Base-by-base conservation (phyloP, 2,888 invertebrate species). In the Chirona hameri region DNA sequence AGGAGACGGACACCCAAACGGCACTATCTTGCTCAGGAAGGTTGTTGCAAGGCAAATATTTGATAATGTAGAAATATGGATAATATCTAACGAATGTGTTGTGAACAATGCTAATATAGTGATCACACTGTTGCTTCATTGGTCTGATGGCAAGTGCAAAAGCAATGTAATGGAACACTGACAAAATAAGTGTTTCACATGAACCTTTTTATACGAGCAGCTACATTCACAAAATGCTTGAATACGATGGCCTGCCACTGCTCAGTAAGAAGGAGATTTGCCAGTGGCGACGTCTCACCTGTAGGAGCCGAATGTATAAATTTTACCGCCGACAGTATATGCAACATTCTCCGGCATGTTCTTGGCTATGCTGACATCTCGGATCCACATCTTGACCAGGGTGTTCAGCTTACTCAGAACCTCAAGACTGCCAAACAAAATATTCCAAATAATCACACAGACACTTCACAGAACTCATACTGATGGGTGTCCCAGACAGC, bases 221-320 rank as follows among this genome's bases (percentile, higher is more conserved):
- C n/a, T 60, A 3, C 60, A n/a, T 10, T 24, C 60, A 60, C 7
- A 60, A 60, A 60, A 60, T 21, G 9, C 39, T 39, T 39, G 39
- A 39, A 39, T 39, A 39, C 39, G 39, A 39, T 39, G 39, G 39
- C 39, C 39, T 39, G 4, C 39, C 2, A 39, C 39, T n/a, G n/a
- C 21, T 24, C 60, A n/a, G 60, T 31, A 7, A 72, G 10, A 31
- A 21, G 24, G 72, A 12, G 24, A 31, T 2, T 12, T 21, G 39
- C 1, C 1, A 21, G 4, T 15, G 18, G 12, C 31, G 21, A 14
- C 9, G 46, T 46, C 79, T 24, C 1, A 27, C 79, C 79, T 88
- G 88, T 99, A 99, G 83, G 99, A 99, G 80, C 99, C 99, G 89
- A 99, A 99, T n/a, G 99, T 99, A 88, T 97, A 99, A 84, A 99